Evolutionary conservation across 2,113 vertebrate species (phyloP).

Genomic region (Ophthalmolycus amberensis): DNA sequence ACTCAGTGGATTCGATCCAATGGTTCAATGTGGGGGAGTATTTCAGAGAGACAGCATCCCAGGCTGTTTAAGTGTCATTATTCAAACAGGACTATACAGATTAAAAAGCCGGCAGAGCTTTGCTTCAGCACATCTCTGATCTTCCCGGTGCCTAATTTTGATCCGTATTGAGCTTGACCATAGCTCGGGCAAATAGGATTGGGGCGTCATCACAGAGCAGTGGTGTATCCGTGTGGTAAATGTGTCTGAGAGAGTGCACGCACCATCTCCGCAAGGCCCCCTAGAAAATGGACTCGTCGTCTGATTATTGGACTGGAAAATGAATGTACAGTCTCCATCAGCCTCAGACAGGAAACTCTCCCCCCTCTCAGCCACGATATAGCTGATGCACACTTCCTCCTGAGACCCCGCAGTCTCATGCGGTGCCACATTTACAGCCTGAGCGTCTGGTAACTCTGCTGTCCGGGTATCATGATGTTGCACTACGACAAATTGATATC

Average conservation of each 20-base stretch:
- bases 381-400: constrained; percentile 34
- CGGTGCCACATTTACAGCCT: constrained; percentile 23
- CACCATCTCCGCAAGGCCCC: constrained; percentile 18
- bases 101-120: constrained; percentile 22
- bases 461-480: background rate
- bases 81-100: constrained; percentile 21
- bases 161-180: constrained; percentile 45
- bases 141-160: constrained; percentile 36
- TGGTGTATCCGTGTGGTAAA: constrained; percentile 39
- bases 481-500: background rate
- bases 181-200: constrained; percentile 28
- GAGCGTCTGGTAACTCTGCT: constrained; percentile 11
- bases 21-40: constrained; percentile 9
- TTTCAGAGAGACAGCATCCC: constrained; percentile 23
- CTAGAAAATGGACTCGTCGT: constrained; percentile 50
- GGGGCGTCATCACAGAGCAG: constrained; percentile 26
- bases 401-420: background rate
- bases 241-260: constrained; percentile 48
- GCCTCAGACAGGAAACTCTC: constrained; percentile 50
- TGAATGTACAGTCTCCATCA: constrained; percentile 49
- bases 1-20: background rate
- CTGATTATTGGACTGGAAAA: constrained; percentile 73
- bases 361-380: constrained; percentile 17
- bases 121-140: constrained; percentile 36
- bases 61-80: constrained; percentile 26